Evolutionary conservation across 1,140 invertebrate genomes (phyloP).

Genomic region (Vanessa atalanta): DNA sequence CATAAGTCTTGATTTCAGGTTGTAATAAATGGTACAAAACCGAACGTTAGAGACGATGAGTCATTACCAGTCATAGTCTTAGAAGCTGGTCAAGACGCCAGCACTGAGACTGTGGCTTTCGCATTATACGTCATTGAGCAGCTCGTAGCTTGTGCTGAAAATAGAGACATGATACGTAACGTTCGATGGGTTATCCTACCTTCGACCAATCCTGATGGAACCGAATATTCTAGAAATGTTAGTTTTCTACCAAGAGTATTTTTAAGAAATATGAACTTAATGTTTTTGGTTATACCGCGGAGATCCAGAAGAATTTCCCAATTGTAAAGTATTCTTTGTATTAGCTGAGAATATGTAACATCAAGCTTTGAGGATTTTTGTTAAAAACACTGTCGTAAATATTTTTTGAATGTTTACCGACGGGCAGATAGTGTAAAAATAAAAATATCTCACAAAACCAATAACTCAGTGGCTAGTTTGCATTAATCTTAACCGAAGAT

Average conservation of each 20-base stretch:
- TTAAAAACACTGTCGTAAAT: too few relatives aligned
- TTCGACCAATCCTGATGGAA: conserved; percentile 64
- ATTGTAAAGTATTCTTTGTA: too few relatives aligned
- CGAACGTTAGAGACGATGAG: conserved; percentile 31
- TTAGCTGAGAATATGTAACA: too few relatives aligned
- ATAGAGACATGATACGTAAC: conserved; percentile 52
- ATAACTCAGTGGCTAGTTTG: too few relatives aligned
- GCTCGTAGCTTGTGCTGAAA: conserved; percentile 60
- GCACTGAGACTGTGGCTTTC: conserved; percentile 48
- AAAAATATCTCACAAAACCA: too few relatives aligned
- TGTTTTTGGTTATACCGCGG: too few relatives aligned
- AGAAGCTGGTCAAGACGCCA: conserved; percentile 64
- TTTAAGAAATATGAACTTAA: neutral
- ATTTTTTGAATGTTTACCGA: too few relatives aligned
- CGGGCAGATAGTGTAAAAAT: too few relatives aligned
- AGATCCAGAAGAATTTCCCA: too few relatives aligned
- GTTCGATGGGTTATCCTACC: conserved; percentile 66
- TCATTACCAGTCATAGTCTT: conserved; percentile 47
- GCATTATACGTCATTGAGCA: conserved; percentile 63
- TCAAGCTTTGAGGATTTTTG: too few relatives aligned
- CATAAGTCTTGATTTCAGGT: conserved; percentile 36
- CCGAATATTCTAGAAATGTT: conserved; percentile 60
- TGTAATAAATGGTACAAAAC: conserved; percentile 30
- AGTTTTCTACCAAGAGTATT: conserved; percentile 29
- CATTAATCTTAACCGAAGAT: too few relatives aligned